A percentile compares a stretch with the other conserved stretches of the same genome.
Conservation (phyloP, 2,113 vertebrate genomes). For the Nymphicus hollandicus region DNA sequence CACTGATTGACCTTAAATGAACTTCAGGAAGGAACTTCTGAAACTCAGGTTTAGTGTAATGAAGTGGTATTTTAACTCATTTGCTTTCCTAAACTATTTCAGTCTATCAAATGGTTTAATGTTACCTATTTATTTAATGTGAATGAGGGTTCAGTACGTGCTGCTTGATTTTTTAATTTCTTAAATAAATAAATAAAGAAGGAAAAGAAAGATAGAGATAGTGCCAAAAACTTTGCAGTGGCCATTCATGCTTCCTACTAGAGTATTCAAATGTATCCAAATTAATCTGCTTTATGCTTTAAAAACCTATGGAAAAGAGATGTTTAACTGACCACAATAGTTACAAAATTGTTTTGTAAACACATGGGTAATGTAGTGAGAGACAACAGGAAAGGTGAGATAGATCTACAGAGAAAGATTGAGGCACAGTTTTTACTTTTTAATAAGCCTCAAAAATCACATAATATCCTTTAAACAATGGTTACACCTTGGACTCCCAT, state of each 20-base stretch:
- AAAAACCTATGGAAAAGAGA: neutral
- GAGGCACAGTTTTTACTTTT: slow-evolving; percentile 10
- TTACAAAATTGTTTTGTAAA: neutral
- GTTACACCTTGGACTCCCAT: neutral
- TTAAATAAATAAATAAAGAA: neutral
- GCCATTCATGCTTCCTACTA: neutral
- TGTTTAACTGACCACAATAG: neutral
- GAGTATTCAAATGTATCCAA: neutral
- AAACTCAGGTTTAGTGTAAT: neutral
- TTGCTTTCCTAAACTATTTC: neutral
- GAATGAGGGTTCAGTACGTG: neutral
- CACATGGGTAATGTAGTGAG: neutral
- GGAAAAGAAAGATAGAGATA: neutral
- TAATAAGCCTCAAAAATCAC: slow-evolving; percentile 51
- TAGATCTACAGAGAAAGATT: neutral
- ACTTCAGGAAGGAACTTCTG: neutral
- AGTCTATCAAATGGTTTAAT: neutral
- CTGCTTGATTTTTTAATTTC: neutral
- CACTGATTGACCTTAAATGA: neutral
- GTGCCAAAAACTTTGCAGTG: rapidly evolving
- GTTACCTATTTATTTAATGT: neutral
- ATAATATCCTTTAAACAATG: slow-evolving; percentile 40
- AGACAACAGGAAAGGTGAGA: neutral
- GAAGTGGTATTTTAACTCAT: neutral
- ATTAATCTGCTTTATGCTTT: neutral